phyloP scores from a whole-genome alignment of 2,797 vertebrate species.

The Gymnoscopelus microlampas region DNA sequence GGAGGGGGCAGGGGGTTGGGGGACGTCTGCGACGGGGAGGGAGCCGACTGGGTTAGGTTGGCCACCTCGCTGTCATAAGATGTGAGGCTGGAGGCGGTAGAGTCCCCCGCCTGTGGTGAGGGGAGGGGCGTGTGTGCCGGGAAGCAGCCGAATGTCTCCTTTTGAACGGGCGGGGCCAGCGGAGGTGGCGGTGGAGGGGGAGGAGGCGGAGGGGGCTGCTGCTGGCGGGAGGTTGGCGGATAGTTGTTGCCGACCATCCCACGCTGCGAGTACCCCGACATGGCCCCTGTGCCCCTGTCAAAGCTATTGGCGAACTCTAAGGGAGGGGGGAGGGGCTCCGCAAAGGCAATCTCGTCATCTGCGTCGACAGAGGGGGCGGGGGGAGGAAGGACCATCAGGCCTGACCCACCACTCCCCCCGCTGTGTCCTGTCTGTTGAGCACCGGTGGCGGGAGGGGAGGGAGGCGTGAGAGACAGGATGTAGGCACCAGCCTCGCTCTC shows the following conservation, averaged over 20 bases:
- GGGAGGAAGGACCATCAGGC: constrained; percentile 89
- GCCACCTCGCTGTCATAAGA: constrained; percentile 95
- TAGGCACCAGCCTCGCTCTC: constrained; percentile 82
- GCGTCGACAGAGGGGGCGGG: constrained; percentile 91
- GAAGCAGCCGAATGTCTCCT: constrained; percentile 75
- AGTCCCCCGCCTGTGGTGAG: constrained; percentile 87
- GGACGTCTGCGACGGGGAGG: constrained; percentile 76
- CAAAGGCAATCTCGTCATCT: constrained; percentile 91
- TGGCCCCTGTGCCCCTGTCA: constrained; percentile 73
- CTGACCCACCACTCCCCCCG: constrained; percentile 74
- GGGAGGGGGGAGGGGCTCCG: constrained; percentile 90
- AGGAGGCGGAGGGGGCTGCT: constrained; percentile 54
- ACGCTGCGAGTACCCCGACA: constrained; percentile 67
- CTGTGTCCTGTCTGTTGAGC: constrained; percentile 58
- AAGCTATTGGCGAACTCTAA: constrained; percentile 94
- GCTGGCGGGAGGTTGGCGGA: constrained; percentile 63
- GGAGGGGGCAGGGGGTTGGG: constrained; percentile 73
- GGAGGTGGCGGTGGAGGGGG: constrained; percentile 74
- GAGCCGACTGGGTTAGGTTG: constrained; percentile 88
- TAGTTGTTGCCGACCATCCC: constrained; percentile 56
- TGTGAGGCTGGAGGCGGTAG: constrained; percentile 91
- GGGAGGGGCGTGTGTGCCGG: constrained; percentile 75
- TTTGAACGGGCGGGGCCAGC: constrained; percentile 71
- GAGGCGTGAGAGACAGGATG: constrained; percentile 79
- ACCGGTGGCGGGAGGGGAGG: constrained; percentile 72